phyloP scores from a whole-genome alignment of 1,140 invertebrate genomes.

The Gonatopus flavifemur region DNA sequence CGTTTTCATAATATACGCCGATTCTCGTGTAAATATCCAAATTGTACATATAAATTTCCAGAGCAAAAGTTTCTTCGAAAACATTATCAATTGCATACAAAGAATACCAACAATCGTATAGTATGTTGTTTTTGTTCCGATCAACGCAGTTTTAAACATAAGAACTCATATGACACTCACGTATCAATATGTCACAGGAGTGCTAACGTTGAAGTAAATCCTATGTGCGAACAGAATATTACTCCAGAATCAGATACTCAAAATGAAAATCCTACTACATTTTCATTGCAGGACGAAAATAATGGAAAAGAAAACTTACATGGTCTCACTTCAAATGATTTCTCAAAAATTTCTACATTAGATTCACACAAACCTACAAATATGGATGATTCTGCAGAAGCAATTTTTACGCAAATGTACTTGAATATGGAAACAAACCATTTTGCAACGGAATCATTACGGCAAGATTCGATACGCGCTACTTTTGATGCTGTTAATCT shows the following conservation, averaged over 20 bases:
- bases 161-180: neutral
- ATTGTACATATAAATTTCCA: neutral
- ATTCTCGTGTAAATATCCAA: neutral
- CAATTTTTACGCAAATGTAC: neutral
- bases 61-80: neutral
- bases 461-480: neutral
- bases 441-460: neutral
- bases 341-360: no score
- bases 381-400: neutral
- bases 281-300: no score
- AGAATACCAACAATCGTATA: no score
- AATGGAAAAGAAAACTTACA: no score
- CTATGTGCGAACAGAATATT: no score
- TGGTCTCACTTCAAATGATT: no score
- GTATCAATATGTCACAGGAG: no score
- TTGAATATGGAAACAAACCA: neutral
- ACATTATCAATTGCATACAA: neutral
- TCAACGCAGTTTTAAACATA: neutral
- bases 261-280: no score
- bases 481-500: neutral
- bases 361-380: no score
- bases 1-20: neutral
- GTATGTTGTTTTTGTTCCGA: neutral
- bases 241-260: no score
- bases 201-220: no score